Base-by-base conservation (phyloP, 92 coral and sea anemone species). In the Heteractis magnifica region DNA sequence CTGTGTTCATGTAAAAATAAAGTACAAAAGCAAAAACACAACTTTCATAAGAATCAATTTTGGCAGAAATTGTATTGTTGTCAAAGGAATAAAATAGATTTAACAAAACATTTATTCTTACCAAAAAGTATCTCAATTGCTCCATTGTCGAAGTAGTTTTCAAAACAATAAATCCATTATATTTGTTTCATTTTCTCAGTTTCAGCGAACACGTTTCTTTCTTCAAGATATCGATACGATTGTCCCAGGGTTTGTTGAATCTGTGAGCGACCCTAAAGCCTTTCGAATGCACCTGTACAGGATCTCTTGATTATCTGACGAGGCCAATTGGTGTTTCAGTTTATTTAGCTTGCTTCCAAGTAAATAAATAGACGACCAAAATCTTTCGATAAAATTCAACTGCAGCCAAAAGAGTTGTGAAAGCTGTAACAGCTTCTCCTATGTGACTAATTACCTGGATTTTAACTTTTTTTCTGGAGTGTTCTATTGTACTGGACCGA, bases 281-380 rank as follows among this genome's bases (percentile, higher is more conserved):
- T 14, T 44, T n/a, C 20, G 8, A 15, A 12, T 80, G 56, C 83
- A 80, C 83, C 83, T 80, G 83, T 65, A 49, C 71, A 20, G 76
- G 60, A 51, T 59, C 52, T 62, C 21, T 64, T 80, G 83, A 80
- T 80, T 65, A 80, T 75, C 52, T 80, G 23, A 52, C 76, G 55
- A 65, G 16, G 76, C 71, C 75, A 65, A 80, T 80, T 80, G 83
- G 82, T 65, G 8, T 79, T 64, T 15, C 83, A 15, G 83, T 74
- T 80, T 80, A 74, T 80, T 65, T 80, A 80, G 83, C 83, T 80
- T 80, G 83, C 75, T 65, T 49, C 76, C 70, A 65, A 15, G 52
- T 56, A 80, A 80, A 80, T 58, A 80, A 6, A 49, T 7, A 10
- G 8, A 62, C 70, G 23, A 62, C 21, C 70, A 6, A n/a, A 62